Percentiles rank a stretch among this genome's conserved stretches.
These are phyloP conservation scores for Xestia ashworthii DNA, from an alignment of 2,888 invertebrate genomes.

Conservation along the genomic window DNA sequence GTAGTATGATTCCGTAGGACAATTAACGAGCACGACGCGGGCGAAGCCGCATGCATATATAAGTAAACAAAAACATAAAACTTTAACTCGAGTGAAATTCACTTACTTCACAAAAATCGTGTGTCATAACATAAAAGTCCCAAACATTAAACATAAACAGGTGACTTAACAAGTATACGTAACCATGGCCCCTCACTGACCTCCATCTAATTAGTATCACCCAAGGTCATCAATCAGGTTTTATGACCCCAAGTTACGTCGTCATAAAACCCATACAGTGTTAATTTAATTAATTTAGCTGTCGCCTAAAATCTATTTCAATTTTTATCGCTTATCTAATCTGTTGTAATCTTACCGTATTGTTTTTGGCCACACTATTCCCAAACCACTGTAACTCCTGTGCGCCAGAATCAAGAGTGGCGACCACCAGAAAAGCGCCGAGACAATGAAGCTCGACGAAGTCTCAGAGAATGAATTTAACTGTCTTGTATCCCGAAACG, in stretches of 20 bases:
- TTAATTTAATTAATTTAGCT: conserved; percentile 31
- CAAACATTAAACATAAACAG: background rate
- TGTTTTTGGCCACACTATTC: no score
- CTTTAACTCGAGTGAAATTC: background rate
- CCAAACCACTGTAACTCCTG: no score
- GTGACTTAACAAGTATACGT: conserved; percentile 1
- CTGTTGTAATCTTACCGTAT: background rate
- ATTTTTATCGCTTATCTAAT: conserved; percentile 8
- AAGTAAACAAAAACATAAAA: background rate
- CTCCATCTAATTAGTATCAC: conserved; percentile 30
- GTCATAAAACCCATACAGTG: conserved; percentile 21
- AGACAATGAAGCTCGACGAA: no score
- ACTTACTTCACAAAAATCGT: background rate
- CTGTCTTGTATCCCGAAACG: no score
- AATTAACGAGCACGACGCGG: no score
- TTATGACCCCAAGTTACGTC: conserved; percentile 39
- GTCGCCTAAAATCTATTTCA: background rate
- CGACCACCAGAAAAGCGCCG: no score
- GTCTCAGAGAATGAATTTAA: no score
- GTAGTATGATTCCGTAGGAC: no score
- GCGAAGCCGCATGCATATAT: no score
- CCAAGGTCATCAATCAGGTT: conserved; percentile 33
- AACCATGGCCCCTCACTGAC: conserved; percentile 26
- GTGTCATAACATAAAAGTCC: background rate
- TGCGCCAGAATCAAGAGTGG: no score